Evolutionary conservation across 2,888 invertebrate species (phyloP), one percentile per base, ranked within the genome.

Genomic region (Augiades crinisus): DNA sequence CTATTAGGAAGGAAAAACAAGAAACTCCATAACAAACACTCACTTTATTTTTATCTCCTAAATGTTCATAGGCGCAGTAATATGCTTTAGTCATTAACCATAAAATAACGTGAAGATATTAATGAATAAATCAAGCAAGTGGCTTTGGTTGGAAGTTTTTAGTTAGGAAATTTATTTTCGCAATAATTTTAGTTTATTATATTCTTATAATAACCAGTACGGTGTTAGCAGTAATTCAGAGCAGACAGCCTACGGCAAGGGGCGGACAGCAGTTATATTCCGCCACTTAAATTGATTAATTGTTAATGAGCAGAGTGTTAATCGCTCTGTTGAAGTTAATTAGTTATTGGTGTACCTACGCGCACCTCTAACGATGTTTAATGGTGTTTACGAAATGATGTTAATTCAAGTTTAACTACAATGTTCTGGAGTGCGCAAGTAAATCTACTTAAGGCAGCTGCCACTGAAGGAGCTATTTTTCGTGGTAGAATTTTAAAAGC

Each of bases 251-350:
- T 53, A 52, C 53, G 66, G 72, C 72, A 57, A 50, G 61, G 75
- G 71, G 63, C 61, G 64, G 54, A 43, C 59, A 47, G 55, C 27
- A 47, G 21, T 34, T 40, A 13, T 31, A 46, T 38, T 56, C 47
- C 50, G 59, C 54, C 43, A 55, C 64, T 64, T 54, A 60, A 62
- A 79, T 81, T 83, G 80, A 84, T 83, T 78, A 78, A 78, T 79
- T 76, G 75, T 80, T 84, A 81, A 81, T 82, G 76, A 79, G 73
- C 57, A 54, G 64, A 68, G 71, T 70, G 75, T 71, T 76, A 77
- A 78, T 68, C 67, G 67, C 57, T 65, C 57, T 60, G 65, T 64
- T 65, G 57, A 53, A 56, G 58, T 61, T 67, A 63, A 67, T 66
- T 67, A 63, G 60, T 60, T 60, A 59, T 61, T 57, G 57, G 60